Evolutionary conservation across 2,113 vertebrate species (phyloP), one percentile per base, ranked within the genome.

Genomic region (Lagopus leucura): DNA sequence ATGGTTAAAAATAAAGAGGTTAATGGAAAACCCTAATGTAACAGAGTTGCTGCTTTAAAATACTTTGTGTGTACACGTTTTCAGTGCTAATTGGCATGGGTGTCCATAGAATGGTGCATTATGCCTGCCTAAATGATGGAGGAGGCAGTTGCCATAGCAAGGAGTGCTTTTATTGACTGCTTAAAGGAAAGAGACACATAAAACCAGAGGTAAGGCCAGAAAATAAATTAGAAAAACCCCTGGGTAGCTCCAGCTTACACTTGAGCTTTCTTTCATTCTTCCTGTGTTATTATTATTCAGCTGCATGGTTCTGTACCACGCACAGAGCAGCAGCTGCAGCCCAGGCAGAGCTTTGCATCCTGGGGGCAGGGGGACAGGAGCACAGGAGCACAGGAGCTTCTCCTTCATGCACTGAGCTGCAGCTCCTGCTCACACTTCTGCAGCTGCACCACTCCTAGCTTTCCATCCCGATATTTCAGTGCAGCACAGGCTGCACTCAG

Each of bases 81-180:
- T 30, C 14, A 6, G 48, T 4, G 67, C 38, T 92, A 38, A 74
- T 24, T 90, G 92, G 87, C 38, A 10, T 2, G 25, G 69, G 69
- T 2, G 2, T 9, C 86, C 87, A 27, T 18, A 25, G 7, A 52
- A 30, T 3, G 15, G 82, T 6, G 8, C 2, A 3, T 18, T 86
- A 34, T n/a, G 15, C 16, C 71, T 63, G 72, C 36, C 73, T 75
- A 8, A 40, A 3, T 30, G 77, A 42, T n/a, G 47, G 10, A 89
- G 69, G 91, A 81, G 70, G 65, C 4, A 74, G 95, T 96, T 97
- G 88, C 97, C 92, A 95, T 88, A 92, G 97, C 91, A 93, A 96
- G 79, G 82, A 76, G 92, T 96, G 90, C 55, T 97, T 98, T 97
- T 96, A 95, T 94, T 43, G 89, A 92, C 92, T 92, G 84, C 82